Evolutionary conservation across 2,113 vertebrate genomes (phyloP).

Genomic region (Gobio gobio): DNA sequence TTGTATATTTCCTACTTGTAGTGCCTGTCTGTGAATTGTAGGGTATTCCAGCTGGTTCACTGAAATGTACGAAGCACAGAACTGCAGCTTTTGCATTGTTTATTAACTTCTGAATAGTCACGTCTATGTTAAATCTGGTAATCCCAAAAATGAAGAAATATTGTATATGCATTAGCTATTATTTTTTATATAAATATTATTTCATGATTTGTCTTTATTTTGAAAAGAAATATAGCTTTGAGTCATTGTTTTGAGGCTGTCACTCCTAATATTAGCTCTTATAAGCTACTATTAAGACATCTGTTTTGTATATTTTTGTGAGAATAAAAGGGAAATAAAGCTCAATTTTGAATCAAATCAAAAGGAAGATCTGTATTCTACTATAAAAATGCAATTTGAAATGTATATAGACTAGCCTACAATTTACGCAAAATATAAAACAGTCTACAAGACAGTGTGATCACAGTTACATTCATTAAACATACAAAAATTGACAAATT

Average conservation of each 20-base stretch:
- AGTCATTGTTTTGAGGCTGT: slow-evolving; percentile 11
- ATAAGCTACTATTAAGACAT: not conserved
- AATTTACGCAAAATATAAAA: not conserved
- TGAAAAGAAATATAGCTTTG: not conserved
- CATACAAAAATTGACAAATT: not conserved
- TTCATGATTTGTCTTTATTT: slow-evolving; percentile 18
- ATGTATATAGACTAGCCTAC: not conserved
- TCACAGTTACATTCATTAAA: not conserved
- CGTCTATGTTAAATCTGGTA: not conserved
- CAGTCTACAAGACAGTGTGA: not conserved
- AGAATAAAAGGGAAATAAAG: slow-evolving; percentile 45
- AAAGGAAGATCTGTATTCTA: slow-evolving; percentile 45
- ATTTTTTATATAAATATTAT: slow-evolving; percentile 21
- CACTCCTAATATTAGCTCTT: not conserved
- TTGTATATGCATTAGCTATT: slow-evolving; percentile 10
- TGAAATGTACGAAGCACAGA: slow-evolving; percentile 16
- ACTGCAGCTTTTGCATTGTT: not conserved
- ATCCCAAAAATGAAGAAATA: slow-evolving; percentile 3
- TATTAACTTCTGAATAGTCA: not conserved
- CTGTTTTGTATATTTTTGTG: slow-evolving; percentile 54
- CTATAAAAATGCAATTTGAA: slow-evolving; percentile 55
- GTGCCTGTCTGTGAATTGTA: slow-evolving; percentile 11
- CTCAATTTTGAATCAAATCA: slow-evolving; percentile 36
- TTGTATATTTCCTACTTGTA: slow-evolving; percentile 4
- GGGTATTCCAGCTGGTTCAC: slow-evolving; percentile 14